phyloP scores from a whole-genome alignment of 2,888 invertebrate genomes.

The Drosophila lutescens region DNA sequence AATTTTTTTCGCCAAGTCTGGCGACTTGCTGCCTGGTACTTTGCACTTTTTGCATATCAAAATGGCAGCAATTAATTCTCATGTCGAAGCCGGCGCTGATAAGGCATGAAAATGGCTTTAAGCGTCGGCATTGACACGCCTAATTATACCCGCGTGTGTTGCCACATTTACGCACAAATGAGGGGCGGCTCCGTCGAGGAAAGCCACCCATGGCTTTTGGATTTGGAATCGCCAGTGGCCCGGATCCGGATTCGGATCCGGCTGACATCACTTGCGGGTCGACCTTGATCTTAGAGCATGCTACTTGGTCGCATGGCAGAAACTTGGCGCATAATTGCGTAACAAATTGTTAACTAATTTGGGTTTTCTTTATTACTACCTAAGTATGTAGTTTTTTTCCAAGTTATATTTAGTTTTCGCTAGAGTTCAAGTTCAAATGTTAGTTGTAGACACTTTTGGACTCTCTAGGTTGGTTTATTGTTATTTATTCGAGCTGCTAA shows the following conservation, averaged over 20 bases:
- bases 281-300: conserved; percentile 71
- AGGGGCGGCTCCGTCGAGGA: conserved; percentile 44
- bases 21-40: conserved; percentile 34
- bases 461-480: conserved; percentile 38
- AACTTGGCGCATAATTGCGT: conserved; percentile 72
- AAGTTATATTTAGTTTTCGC: conserved; percentile 25
- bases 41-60: conserved; percentile 72
- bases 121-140: conserved; percentile 80
- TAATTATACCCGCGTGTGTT: conserved; percentile 70
- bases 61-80: conserved; percentile 78
- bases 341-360: conserved; percentile 74
- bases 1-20: conserved; percentile 7
- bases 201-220: conserved; percentile 66
- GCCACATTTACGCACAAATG: conserved; percentile 66
- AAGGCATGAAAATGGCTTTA: conserved; percentile 69
- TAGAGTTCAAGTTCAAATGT: conserved; percentile 70
- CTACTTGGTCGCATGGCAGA: conserved; percentile 40
- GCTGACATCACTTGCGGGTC: conserved; percentile 64
- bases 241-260: conserved; percentile 21
- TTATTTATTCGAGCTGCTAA: conserved; percentile 50
- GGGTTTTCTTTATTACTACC: conserved; percentile 34
- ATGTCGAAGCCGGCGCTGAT: conserved; percentile 63
- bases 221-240: conserved; percentile 8
- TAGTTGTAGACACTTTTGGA: conserved; percentile 48
- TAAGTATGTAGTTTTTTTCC: neutral